Base-by-base conservation (phyloP, 2,113 vertebrate species). In the Rhodinocichla rosea region DNA sequence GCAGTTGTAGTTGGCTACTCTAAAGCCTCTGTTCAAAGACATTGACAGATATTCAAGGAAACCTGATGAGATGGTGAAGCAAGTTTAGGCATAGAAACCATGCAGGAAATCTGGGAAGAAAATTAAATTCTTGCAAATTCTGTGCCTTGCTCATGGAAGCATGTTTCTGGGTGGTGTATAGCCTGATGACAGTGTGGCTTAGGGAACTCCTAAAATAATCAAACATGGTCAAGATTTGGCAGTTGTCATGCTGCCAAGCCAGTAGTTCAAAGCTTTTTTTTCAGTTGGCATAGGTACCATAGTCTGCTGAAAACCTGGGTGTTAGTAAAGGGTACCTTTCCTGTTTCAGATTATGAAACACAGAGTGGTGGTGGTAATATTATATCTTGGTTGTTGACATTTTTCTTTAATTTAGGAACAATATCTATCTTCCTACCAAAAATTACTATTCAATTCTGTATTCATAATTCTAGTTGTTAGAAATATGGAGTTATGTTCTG, bases 211-310 rank as follows among this genome's bases (percentile, higher is more conserved):
- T 33, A 55, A 80, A 71, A 55, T 64, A 63, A 47, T 57, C 1
- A 10, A 16, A 9, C 37, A 10, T 0, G 0, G 33, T 18, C 0
- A 0, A 32, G n/a, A 37, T 90, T 88, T 78, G 50, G 15, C 13
- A 73, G 18, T 64, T 74, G 14, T 37, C 27, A 7, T 17, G 5
- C 15, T 62, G 7, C 33, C 15, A 30, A 90, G 33, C 10, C 42
- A 42, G 57, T 52, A 81, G 55, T 37, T 70, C 19, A 57, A 60
- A 88, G 71, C 6, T 59, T 39, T 12, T 67, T 37, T 56, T 28
- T 18, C n/a, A 10, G 37, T 49, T 89, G 42, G n/a, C 20, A 7
- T 65, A 77, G 37, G 28, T 83, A 26, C 47, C 21, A 21, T 13
- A 86, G 16, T n/a, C 47, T 30, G 42, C 33, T 56, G 37, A 30